These are phyloP conservation scores for Drosophila teissieri DNA, from an alignment of 1,140 invertebrate species.

Conservation along the genomic window DNA sequence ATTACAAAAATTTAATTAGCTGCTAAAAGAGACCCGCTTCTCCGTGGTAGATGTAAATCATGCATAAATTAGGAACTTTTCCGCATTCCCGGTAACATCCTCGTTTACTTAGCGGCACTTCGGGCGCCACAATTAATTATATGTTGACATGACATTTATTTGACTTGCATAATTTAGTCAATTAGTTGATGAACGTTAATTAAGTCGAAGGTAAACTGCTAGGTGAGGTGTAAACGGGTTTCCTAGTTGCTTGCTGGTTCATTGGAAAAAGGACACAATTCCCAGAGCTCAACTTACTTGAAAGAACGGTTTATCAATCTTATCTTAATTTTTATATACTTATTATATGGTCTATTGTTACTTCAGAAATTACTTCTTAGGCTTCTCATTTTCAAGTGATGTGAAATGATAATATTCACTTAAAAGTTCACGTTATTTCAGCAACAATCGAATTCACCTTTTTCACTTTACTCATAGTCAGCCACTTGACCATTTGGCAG, in stretches of 20 bases:
- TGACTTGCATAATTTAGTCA: conserved; percentile 79
- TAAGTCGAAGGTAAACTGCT: conserved; percentile 51
- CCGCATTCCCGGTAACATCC: conserved; percentile 13
- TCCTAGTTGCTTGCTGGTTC: neutral
- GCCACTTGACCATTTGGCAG: conserved; percentile 23
- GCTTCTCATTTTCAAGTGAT: too few relatives aligned
- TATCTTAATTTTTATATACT: neutral
- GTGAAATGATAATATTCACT: too few relatives aligned
- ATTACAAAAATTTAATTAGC: conserved; percentile 45
- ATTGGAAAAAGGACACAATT: neutral
- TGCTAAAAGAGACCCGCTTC: conserved; percentile 1
- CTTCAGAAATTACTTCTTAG: too few relatives aligned
- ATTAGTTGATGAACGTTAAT: conserved; percentile 72
- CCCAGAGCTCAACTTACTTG: neutral
- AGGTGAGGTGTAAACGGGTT: conserved; percentile 17
- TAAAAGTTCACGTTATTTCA: neutral
- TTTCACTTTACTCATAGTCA: conserved; percentile 3
- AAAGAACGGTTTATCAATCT: neutral
- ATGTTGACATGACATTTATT: conserved; percentile 79
- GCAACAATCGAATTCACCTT: neutral
- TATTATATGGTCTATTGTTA: neutral
- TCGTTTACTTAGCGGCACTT: conserved; percentile 41
- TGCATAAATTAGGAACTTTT: conserved; percentile 60
- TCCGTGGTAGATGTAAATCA: conserved; percentile 47
- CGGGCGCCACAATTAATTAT: conserved; percentile 69